These are phyloP conservation scores for Apocheima hispidaria DNA, from an alignment of 2,888 invertebrate genomes.

Conservation along the genomic window DNA sequence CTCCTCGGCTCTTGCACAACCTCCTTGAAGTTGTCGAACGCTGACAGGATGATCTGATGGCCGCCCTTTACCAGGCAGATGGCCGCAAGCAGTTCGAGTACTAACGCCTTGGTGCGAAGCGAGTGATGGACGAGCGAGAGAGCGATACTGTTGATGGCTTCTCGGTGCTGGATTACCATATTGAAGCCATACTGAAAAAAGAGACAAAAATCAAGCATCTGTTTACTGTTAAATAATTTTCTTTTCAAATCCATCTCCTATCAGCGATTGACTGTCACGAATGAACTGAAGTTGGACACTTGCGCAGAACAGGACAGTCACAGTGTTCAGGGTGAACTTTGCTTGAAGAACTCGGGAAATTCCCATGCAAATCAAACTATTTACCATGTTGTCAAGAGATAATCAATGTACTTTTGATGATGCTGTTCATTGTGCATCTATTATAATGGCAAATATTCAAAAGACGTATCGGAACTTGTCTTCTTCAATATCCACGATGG, in stretches of 20 bases:
- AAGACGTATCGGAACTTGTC: not conserved
- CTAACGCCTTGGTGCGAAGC: conserved; percentile 98
- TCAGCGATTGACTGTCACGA: too few species aligned
- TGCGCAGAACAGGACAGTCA: too few species aligned
- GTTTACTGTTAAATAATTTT: not conserved
- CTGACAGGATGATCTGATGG: conserved; percentile 98
- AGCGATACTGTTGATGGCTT: conserved; percentile 99
- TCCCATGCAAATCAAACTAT: too few species aligned
- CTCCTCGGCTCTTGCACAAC: conserved; percentile 93
- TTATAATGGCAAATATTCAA: not conserved
- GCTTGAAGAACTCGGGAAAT: too few species aligned
- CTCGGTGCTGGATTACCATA: conserved; percentile 98
- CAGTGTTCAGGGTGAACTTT: too few species aligned
- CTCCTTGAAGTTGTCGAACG: conserved; percentile 99
- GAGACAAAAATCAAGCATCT: not conserved
- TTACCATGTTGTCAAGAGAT: too few species aligned
- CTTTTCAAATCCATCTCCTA: too few species aligned
- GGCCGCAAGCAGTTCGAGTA: conserved; percentile 98
- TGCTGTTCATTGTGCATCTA: too few species aligned
- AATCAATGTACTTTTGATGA: too few species aligned
- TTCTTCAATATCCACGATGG: not conserved
- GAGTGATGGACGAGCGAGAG: conserved; percentile 98
- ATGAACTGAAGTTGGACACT: too few species aligned
- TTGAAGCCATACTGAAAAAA: conserved; percentile 95
- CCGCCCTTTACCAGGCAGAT: conserved; percentile 99